A percentile compares a stretch with the other conserved stretches of the same genome.
phyloP scores from a whole-genome alignment of 1,140 invertebrate species.

The Hyposmocoma kahamanoa region DNA sequence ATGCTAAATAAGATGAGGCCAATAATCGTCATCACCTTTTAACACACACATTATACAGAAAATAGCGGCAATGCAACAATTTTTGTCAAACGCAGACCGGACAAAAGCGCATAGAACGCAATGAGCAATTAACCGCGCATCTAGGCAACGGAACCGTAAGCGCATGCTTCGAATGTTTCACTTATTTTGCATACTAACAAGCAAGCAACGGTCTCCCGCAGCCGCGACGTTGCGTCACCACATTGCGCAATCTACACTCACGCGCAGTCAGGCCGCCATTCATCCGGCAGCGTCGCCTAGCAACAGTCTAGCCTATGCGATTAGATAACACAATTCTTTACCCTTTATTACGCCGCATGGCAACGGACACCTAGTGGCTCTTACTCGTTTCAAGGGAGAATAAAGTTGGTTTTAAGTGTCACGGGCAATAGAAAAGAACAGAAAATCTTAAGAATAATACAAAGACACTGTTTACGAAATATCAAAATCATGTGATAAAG shows the following conservation, averaged over 20 bases:
- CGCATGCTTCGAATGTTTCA: conserved; percentile 49
- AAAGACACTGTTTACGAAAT: no score
- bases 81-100: no score
- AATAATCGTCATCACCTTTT: no score
- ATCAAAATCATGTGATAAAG: not conserved
- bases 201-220: conserved; percentile 31
- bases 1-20: no score
- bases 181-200: conserved; percentile 62
- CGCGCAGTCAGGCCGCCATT: conserved; percentile 47
- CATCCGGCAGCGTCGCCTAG: conserved; percentile 53
- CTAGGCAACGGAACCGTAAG: conserved; percentile 36
- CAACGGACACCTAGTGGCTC: not conserved
- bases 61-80: no score
- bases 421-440: no score
- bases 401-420: not conserved
- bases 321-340: not conserved
- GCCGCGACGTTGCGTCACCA: conserved; percentile 55
- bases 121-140: conserved; percentile 13
- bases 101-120: not conserved
- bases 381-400: not conserved
- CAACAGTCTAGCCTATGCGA: conserved; percentile 34
- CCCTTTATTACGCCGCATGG: not conserved
- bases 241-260: conserved; percentile 49
- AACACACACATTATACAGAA: no score
- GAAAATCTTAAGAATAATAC: no score